Evolutionary conservation across 2,113 vertebrate species (phyloP), one percentile per base, ranked within the genome.

Genomic region (Nycticebus coucang): DNA sequence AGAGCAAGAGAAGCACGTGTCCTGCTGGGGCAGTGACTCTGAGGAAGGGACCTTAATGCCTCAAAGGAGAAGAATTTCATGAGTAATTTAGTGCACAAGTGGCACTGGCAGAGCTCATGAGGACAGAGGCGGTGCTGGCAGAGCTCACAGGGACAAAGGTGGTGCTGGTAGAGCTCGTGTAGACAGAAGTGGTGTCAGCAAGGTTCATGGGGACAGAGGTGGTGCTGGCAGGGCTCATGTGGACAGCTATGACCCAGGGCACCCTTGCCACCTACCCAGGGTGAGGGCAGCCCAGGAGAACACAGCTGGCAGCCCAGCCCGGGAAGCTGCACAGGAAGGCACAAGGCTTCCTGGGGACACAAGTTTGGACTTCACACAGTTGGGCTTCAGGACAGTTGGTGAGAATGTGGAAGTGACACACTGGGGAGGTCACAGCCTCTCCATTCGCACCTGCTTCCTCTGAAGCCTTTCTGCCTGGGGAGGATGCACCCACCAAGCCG

Each of bases 1-100:
- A 4, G 6, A 4, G 59, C 41, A 1, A 5, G 13, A 33, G 71
- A 33, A 24, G 8, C 37, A 19, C 1, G 0, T 0, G 0, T 3
- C 60, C 80, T 41, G 66, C 11, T 0, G 9, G 17, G 35, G 33
- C 19, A 18, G 41, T 17, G 4, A 30, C 4, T 15, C 28, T 18
- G 11, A 8, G 37, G 8, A 2, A n/a, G 66, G 53, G 4, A 12
- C 1, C 45, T 24, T 1, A 0, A 77, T 0, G 0, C 17, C 64
- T 33, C 12, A 0, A 15, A 78, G 50, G 33, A 45, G 62, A 41
- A 74, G 57, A 5, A 53, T 0, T 0, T 4, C 24, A 13, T 6
- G 1, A 2, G 11, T 13, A 21, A 68, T 14, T 62, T 5, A 41
- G 79, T 22, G 57, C 19, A 2, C 26, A 10, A 26, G 37, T 21